Evolutionary conservation across 2,797 vertebrate species (phyloP), one percentile per base, ranked within the genome.

Genomic region (Agapornis canus): DNA sequence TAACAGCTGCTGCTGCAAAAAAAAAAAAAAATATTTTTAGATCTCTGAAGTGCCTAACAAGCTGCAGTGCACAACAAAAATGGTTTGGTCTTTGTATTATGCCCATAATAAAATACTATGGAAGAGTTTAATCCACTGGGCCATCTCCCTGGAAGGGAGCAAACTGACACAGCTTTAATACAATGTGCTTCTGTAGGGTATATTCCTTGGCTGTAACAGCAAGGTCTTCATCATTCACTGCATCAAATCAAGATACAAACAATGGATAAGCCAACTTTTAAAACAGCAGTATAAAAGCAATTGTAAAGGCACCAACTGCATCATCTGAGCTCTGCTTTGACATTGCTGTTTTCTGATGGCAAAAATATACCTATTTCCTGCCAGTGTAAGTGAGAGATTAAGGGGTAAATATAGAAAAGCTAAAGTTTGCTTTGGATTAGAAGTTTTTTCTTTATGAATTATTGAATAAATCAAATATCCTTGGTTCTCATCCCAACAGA

Each of bases 401-500:
- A 88, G 94, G 92, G 84, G 87, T 96, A 96, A 96, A 96, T 96
- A 96, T 96, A 95, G 96, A 94, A 97, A 97, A 92, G 66, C 82
- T 94, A 92, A 96, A 96, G 95, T 96, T 97, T 97, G 92, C 94
- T 96, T 96, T 97, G 95, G 94, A 96, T 95, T 87, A 95, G 94
- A 97, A 95, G 92, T 97, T 97, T 95, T 96, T 93, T 94, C 94
- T 96, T 96, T 94, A 96, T 97, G 95, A 97, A 96, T 97, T 94
- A 97, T 96, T 96, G 96, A 96, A 97, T 94, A 96, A 95, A 96
- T 97, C 95, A 97, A 91, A 94, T 95, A 96, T 96, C 94, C 70
- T 96, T 97, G 95, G 95, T 95, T 96, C 95, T 91, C 89, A 90
- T 96, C 96, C 92, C 96, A 96, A 94, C 84, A 94, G 94, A 96